Evolutionary conservation across 2,113 vertebrate species (phyloP).

Genomic region (Speoplatyrhinus poulsoni): DNA sequence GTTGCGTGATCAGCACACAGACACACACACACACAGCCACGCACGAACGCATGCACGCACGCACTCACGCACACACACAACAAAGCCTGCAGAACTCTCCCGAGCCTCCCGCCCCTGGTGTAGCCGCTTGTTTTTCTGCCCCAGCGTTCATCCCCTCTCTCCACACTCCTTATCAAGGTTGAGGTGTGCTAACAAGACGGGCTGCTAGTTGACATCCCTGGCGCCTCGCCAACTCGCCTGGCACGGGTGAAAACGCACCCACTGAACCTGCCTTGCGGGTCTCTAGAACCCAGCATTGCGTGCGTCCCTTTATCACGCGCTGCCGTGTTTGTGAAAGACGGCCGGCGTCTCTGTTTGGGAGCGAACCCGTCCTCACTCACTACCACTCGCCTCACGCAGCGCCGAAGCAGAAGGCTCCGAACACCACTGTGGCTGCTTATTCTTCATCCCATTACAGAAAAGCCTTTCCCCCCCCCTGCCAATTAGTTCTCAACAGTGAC

Average conservation of each 20-base stretch:
- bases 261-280: conserved; percentile 39
- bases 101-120: conserved; percentile 56
- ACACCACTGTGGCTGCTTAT: conserved; percentile 61
- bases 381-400: conserved; percentile 66
- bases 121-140: background rate
- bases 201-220: conserved; percentile 55
- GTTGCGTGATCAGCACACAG: conserved; percentile 62
- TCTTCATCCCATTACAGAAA: conserved; percentile 61
- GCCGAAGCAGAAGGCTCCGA: conserved; percentile 40
- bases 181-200: conserved; percentile 69
- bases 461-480: conserved; percentile 56
- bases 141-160: conserved; percentile 6
- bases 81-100: conserved; percentile 29
- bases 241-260: conserved; percentile 19
- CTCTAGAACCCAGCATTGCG: conserved; percentile 32
- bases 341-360: conserved; percentile 54
- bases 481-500: conserved; percentile 71
- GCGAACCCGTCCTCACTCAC: conserved; percentile 61
- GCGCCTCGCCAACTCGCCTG: conserved; percentile 52
- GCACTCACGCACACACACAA: too few species aligned
- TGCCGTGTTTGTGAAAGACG: conserved; percentile 37
- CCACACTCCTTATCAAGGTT: conserved; percentile 65
- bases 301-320: conserved; percentile 34
- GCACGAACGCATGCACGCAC: background rate
- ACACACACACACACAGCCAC: conserved; percentile 32